Conservation (phyloP, 2,113 vertebrate species). For the Brevimyrus niger region DNA sequence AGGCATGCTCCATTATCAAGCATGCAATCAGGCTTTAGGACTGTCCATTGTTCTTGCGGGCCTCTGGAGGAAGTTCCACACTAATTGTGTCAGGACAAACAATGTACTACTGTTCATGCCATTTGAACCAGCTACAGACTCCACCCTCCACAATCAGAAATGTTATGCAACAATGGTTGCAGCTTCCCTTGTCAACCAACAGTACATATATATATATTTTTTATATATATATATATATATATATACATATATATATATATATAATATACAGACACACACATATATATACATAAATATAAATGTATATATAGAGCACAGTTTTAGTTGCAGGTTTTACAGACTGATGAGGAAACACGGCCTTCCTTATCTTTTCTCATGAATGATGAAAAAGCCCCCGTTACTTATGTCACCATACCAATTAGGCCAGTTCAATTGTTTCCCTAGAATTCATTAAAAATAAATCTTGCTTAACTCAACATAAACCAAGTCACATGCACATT, state of each 20-base stretch:
- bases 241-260: no score
- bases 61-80: slow-evolving; percentile 16
- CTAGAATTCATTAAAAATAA: neutral
- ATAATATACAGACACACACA: no score
- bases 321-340: neutral
- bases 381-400: neutral
- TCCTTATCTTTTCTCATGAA: neutral
- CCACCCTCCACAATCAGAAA: neutral
- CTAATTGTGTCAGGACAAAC: slow-evolving; percentile 12
- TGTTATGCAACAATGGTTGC: neutral
- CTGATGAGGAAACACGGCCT: neutral
- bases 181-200: neutral
- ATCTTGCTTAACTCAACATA: neutral
- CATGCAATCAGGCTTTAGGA: neutral
- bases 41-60: slow-evolving; percentile 15
- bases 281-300: no score
- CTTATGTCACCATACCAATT: neutral
- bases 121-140: neutral
- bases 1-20: slow-evolving; percentile 10
- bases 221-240: no score
- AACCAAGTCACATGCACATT: neutral
- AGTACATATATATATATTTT: neutral
- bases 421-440: neutral
- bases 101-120: slow-evolving; percentile 14
- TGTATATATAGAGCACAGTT: neutral